phyloP scores from a whole-genome alignment of 2,113 vertebrate species.

The Percina caprodes region DNA sequence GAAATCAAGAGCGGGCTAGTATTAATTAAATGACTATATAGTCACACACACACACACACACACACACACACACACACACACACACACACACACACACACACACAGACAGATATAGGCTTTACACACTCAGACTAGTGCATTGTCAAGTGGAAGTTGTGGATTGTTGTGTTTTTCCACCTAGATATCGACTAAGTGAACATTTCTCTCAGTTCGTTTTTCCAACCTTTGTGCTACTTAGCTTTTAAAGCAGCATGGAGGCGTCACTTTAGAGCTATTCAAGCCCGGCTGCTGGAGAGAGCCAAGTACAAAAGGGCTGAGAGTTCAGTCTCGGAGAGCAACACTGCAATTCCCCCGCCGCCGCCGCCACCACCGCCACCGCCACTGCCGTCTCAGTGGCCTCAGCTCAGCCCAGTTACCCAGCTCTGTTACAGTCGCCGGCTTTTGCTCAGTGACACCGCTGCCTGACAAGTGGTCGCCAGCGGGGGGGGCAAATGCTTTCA shows the following conservation, averaged over 20 bases:
- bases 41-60: neutral
- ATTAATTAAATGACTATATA: conserved; percentile 48
- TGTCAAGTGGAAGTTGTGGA: conserved; percentile 27
- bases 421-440: conserved; percentile 2
- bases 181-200: conserved; percentile 55
- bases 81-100: conserved; percentile 31
- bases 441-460: neutral
- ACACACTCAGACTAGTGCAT: neutral
- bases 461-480: conserved; percentile 17
- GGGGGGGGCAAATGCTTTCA: neutral
- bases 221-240: conserved; percentile 54
- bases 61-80: neutral
- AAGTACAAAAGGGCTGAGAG: conserved; percentile 57
- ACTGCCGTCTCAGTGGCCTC: conserved; percentile 1
- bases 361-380: neutral
- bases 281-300: conserved; percentile 26
- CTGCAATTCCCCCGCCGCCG: conserved; percentile 12
- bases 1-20: conserved; percentile 11
- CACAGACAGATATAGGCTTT: conserved; percentile 14
- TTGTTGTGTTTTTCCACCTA: conserved; percentile 25
- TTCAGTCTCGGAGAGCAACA: conserved; percentile 47
- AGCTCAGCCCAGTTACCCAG: conserved; percentile 28
- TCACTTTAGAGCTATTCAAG: conserved; percentile 54
- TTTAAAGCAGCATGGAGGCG: conserved; percentile 64
- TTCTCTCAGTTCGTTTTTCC: conserved; percentile 52